Evolutionary conservation across 2,888 invertebrate genomes (phyloP), one percentile per base, ranked within the genome.

Genomic region (Hypena proboscidalis): DNA sequence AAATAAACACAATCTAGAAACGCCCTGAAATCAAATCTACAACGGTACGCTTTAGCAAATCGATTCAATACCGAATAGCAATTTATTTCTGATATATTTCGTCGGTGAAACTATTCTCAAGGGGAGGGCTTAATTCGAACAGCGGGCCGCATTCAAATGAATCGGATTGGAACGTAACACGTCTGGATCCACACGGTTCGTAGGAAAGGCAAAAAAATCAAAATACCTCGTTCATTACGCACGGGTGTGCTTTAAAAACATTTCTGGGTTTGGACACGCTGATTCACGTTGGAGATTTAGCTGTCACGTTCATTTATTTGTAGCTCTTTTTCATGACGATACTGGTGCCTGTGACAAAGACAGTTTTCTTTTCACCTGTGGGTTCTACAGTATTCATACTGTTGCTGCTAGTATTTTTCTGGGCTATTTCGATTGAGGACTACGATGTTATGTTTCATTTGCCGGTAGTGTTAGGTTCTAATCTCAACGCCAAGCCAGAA

Each of bases 101-200:
- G 33, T 29, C 44, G 39, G 57, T 38, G 14, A 37, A 51, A 47
- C 45, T 49, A 53, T 47, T 9, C 60, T 55, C 59, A 51, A 60
- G 61, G 47, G 58, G 37, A 20, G 47, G 55, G 43, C 70, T 70
- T 59, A 66, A 63, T 68, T 62, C 49, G 43, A 59, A 59, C 39
- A 65, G 53, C 50, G 58, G 44, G 58, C 48, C 37, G 19, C 23
- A 46, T 46, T 45, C 39, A 36, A 58, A 58, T 43, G 30, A 58
- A 70, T 58, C 53, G 56, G 44, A 60, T 52, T 37, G 60, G 43
- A 68, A 67, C 36, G 55, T 58, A 61, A 47, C 45, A 39, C 29
- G 31, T 27, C 25, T 36, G 32, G 32, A 40, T 39, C 31, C 36
- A 35, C 46, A 46, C 33, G 26, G 21, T 20, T 46, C 37, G 33